Evolutionary conservation across 2,888 invertebrate species (phyloP), one percentile per base, ranked within the genome.

Genomic region (Meganola albula): DNA sequence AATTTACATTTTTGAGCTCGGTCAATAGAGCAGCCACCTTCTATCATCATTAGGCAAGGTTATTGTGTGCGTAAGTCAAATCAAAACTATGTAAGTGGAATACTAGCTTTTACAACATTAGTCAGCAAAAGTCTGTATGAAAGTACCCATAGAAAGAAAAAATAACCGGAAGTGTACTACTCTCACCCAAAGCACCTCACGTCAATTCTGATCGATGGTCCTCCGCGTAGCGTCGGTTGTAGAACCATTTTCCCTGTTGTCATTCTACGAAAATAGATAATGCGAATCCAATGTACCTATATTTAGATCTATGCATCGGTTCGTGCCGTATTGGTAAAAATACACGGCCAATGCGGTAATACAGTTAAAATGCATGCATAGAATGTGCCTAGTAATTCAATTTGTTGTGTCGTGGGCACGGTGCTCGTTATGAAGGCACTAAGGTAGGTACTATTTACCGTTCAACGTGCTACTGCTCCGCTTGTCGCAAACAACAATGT

Each of bases 161-260:
- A 44, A 44, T 44, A 41, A 43, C 44, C 47, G 53, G 58, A 56
- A 58, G 48, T 40, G 44, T 34, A 43, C 34, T 46, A 44, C 44
- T 49, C 53, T 44, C 45, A 37, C 43, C 37, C 30, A 42, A 48
- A 55, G 43, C 45, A 50, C 47, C 45, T 44, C 51, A 31, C 37
- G 50, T 48, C 47, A 36, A 40, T 41, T 35, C 37, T 48, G 58
- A 58, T 54, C 43, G 56, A 58, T 58, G 45, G 43, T 40, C 41
- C 34, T 21, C 34, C 37, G 36, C 14, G 34, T 26, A 23, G 24
- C 37, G n/a, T 25, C 26, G 20, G 10, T 10, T 12, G 9, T 24
- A 7, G 4, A 10, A 23, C 7, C n/a, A 20, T 20, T 20, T n/a
- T n/a, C n/a, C n/a, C 45, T 45, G 41, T 41, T 48, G 44, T 46